Evolutionary conservation across 2,797 vertebrate species (phyloP), one percentile per base, ranked within the genome.

Genomic region (Eulemur rubriventer): DNA sequence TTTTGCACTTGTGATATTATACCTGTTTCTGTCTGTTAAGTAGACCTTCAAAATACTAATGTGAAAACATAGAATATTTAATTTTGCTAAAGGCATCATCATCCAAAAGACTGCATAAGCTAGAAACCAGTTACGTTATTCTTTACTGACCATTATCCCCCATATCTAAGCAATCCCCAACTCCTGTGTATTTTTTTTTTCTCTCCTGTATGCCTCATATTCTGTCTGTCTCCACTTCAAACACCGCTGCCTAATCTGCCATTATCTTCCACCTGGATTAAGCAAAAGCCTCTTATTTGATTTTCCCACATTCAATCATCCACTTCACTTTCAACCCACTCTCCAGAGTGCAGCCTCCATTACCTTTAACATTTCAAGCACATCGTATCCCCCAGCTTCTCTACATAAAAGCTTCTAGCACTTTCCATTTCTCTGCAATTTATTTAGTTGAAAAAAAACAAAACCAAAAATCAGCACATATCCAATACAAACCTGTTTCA

Each of bases 241-340:
- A 57, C 33, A 17, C 13, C 13, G 1, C 33, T 13, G 0, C 61
- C 50, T 73, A 70, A 84, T 59, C 50, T 1, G 0, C 84, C 46
- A 35, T 78, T 30, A 30, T 61, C 67, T 90, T 87, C 70, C n/a
- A n/a, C 52, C 20, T 11, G 72, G 61, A 65, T 87, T 93, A 80
- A 70, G 30, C 20, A n/a, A 91, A 81, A 79, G 61, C 28, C 65
- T 79, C 63, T 63, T 79, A 33, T 61, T 72, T 91, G 61, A 69
- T 91, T 72, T 91, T 24, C 13, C 3, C 43, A 20, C 30, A 59
- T 89, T 83, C 84, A 63, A 10, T 69, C 35, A 55, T 48, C 35
- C 26, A 55, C 65, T 70, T 33, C 4, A 13, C 33, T 81, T 59
- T 7, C 46, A 38, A 20, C 50, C 50, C 13, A 43, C n/a, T 73